Evolutionary conservation across 1,140 invertebrate species (phyloP).

Genomic region (Euura lappo): DNA sequence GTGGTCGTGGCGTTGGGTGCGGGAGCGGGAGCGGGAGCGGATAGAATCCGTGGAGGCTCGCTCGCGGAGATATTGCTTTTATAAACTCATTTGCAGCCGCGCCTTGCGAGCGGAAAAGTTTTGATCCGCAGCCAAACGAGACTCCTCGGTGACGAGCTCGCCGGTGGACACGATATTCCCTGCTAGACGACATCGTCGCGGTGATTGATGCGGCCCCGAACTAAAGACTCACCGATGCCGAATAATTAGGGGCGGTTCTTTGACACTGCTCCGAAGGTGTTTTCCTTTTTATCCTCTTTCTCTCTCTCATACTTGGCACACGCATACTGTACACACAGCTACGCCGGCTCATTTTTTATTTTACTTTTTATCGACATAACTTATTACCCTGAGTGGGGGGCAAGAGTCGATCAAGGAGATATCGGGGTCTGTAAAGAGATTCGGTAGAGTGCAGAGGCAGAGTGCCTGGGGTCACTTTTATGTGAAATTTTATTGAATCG

Average conservation of each 20-base stretch:
- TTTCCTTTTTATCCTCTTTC: conserved; percentile 34
- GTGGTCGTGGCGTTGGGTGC: conserved; percentile 22
- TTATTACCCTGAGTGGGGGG: too few relatives aligned
- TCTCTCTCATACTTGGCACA: neutral
- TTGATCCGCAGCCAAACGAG: conserved; percentile 28
- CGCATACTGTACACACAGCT: too few relatives aligned
- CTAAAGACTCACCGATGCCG: conserved; percentile 42
- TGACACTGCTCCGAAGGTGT: conserved; percentile 44
- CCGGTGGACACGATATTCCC: conserved; percentile 33
- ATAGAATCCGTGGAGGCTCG: conserved; percentile 29
- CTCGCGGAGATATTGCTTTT: conserved; percentile 49
- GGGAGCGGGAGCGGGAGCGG: conserved; percentile 6
- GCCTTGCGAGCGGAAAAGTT: conserved; percentile 36
- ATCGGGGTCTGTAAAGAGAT: too few relatives aligned
- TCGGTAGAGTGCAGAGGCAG: too few relatives aligned
- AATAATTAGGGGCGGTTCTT: conserved; percentile 33
- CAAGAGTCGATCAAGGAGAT: too few relatives aligned
- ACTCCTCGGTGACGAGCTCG: conserved; percentile 12
- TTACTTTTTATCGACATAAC: too few relatives aligned
- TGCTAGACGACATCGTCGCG: conserved; percentile 25
- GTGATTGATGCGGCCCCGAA: conserved; percentile 41
- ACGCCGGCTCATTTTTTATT: too few relatives aligned
- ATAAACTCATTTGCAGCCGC: conserved; percentile 61
- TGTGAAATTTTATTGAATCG: neutral
- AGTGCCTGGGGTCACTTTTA: too few relatives aligned